phyloP scores from a whole-genome alignment of 2,888 invertebrate genomes.

The Parapristionchus giblindavisi region DNA sequence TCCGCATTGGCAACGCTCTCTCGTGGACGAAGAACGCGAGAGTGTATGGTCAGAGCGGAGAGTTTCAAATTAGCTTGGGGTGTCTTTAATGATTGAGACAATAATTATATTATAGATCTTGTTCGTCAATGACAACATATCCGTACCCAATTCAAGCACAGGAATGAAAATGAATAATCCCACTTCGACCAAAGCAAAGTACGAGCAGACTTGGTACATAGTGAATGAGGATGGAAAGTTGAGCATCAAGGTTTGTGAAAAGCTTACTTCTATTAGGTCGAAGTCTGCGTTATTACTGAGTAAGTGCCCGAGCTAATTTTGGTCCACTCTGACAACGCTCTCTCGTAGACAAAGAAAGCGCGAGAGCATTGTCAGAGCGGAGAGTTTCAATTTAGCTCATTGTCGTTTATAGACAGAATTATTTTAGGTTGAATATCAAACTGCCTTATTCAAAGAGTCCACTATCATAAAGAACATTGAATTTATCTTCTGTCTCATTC shows the following conservation, averaged over 20 bases:
- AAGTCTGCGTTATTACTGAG: too few species aligned
- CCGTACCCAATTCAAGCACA: background rate
- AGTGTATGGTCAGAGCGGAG: background rate
- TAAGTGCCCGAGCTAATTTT: too few species aligned
- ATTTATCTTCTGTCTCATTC: background rate
- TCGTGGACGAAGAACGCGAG: too few species aligned
- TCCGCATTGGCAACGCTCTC: too few species aligned
- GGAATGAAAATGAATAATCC: background rate
- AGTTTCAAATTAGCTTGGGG: background rate
- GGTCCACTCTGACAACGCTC: too few species aligned
- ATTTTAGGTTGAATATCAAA: constrained; percentile 5
- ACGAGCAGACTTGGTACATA: constrained; percentile 30
- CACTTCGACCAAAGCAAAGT: background rate
- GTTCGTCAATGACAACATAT: constrained; percentile 7
- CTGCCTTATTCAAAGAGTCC: background rate
- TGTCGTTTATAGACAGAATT: too few species aligned
- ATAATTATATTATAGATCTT: background rate
- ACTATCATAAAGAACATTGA: background rate
- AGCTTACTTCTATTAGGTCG: background rate
- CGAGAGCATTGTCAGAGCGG: too few species aligned
- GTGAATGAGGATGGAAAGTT: background rate
- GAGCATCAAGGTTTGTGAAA: constrained; percentile 7
- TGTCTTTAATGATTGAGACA: background rate
- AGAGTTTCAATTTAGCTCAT: background rate
- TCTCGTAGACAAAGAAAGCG: too few species aligned